Conservation (phyloP, 1,140 invertebrate genomes). For the Drosophila pandora region DNA sequence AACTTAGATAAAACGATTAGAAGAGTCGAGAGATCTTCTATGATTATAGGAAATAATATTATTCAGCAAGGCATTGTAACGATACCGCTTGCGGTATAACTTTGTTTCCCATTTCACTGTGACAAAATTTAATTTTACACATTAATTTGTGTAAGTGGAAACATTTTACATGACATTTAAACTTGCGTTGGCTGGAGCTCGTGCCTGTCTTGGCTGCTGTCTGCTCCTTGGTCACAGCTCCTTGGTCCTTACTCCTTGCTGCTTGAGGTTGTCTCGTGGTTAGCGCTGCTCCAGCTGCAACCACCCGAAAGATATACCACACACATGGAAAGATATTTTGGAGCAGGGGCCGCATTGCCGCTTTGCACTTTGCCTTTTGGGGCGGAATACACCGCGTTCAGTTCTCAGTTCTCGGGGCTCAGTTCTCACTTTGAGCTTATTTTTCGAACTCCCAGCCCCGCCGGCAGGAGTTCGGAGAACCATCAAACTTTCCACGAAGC, state of each 20-base stretch:
- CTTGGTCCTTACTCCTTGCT: slow-evolving; percentile 14
- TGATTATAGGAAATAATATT: not conserved
- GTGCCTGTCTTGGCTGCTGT: slow-evolving; percentile 23
- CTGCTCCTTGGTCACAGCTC: slow-evolving; percentile 1
- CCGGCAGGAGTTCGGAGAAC: not conserved
- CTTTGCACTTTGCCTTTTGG: slow-evolving; percentile 78
- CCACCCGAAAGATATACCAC: slow-evolving; percentile 40
- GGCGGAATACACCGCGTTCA: slow-evolving; percentile 76
- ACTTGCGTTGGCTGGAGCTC: slow-evolving; percentile 52
- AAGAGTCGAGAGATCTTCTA: not conserved
- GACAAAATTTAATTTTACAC: slow-evolving; percentile 77
- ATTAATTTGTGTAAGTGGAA: slow-evolving; percentile 83
- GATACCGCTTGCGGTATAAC: slow-evolving; percentile 19
- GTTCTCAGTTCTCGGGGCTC: slow-evolving; percentile 59
- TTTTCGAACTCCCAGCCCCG: slow-evolving; percentile 38
- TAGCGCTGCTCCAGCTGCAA: slow-evolving; percentile 12
- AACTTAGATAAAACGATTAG: too few relatives aligned
- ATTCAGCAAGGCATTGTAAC: not conserved
- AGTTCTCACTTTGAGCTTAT: slow-evolving; percentile 75
- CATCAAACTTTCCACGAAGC: slow-evolving; percentile 62
- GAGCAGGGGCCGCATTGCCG: slow-evolving; percentile 8
- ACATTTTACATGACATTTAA: slow-evolving; percentile 82
- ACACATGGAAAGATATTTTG: slow-evolving; percentile 25
- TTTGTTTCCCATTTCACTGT: slow-evolving; percentile 35
- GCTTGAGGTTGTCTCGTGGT: slow-evolving; percentile 37